phyloP scores from a whole-genome alignment of 2,888 invertebrate species.

The Campoletis raptor region DNA sequence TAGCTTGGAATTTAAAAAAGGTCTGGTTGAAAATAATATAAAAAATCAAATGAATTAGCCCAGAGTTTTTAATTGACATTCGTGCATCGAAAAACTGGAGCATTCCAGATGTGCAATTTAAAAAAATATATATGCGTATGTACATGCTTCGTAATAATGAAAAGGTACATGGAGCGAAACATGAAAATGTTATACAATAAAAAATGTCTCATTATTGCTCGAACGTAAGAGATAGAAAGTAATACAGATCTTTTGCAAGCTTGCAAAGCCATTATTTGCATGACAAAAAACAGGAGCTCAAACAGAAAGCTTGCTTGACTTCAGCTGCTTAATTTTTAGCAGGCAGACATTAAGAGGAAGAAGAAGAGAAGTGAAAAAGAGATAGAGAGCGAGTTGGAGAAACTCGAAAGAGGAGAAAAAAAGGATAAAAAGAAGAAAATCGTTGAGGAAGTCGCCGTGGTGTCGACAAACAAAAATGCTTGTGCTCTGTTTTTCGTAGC shows the following conservation, averaged over 20 bases:
- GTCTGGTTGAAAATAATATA: background rate
- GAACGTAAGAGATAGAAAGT: background rate
- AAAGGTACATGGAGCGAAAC: background rate
- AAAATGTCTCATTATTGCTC: background rate
- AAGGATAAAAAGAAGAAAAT: slow-evolving; percentile 29
- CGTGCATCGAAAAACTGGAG: background rate
- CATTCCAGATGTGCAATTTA: background rate
- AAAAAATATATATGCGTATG: background rate
- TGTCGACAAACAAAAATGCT: slow-evolving; percentile 54
- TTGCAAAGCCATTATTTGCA: slow-evolving; percentile 1
- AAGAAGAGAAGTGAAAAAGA: slow-evolving; percentile 15
- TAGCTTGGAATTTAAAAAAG: background rate
- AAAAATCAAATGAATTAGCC: background rate
- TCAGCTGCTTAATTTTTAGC: slow-evolving; percentile 32
- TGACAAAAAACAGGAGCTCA: background rate
- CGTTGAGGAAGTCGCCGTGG: slow-evolving; percentile 47
- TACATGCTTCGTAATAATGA: background rate
- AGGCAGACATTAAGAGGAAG: background rate
- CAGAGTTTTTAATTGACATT: background rate
- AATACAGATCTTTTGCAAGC: background rate
- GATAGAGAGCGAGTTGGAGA: background rate
- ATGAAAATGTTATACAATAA: background rate
- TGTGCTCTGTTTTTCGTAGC: slow-evolving; percentile 61
- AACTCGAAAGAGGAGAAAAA: slow-evolving; percentile 13
- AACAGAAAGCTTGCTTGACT: slow-evolving; percentile 34